These are phyloP conservation scores for Rhysida immarginata DNA, from an alignment of 1,140 invertebrate species.

Conservation along the genomic window DNA sequence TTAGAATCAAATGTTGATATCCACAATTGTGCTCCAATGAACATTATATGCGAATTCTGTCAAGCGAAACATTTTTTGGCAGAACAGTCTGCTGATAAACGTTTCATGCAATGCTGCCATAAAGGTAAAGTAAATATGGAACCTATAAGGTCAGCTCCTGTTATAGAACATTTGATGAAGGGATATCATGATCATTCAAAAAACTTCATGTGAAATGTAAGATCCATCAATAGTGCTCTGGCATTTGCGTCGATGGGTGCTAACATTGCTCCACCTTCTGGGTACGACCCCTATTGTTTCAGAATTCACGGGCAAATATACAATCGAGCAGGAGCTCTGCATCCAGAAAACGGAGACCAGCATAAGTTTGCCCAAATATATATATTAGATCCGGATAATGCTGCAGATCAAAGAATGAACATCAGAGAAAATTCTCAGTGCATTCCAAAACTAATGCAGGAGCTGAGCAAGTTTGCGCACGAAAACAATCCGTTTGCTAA, in stretches of 20 bases:
- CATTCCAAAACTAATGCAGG: neutral
- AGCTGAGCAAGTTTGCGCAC: neutral
- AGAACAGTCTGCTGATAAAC: neutral
- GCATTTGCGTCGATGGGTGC: slow-evolving; percentile 1
- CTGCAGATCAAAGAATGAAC: neutral
- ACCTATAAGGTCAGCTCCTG: neutral
- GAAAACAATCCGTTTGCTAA: slow-evolving; percentile 2
- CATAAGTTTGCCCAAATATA: slow-evolving; percentile 3
- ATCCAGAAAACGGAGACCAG: neutral
- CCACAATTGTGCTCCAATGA: neutral
- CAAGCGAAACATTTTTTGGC: neutral
- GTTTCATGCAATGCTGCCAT: neutral
- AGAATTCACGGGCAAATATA: neutral
- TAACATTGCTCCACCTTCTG: neutral
- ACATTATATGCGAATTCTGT: neutral
- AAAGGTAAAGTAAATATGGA: neutral
- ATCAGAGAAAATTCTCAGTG: neutral
- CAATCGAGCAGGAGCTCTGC: neutral
- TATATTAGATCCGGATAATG: neutral
- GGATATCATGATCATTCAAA: neutral
- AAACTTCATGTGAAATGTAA: neutral
- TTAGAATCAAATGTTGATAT: neutral
- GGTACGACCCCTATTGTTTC: neutral
- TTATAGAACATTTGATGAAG: neutral
- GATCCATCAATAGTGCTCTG: neutral